Conservation (phyloP, 2,113 vertebrate genomes). For the Galeopterus variegatus region DNA sequence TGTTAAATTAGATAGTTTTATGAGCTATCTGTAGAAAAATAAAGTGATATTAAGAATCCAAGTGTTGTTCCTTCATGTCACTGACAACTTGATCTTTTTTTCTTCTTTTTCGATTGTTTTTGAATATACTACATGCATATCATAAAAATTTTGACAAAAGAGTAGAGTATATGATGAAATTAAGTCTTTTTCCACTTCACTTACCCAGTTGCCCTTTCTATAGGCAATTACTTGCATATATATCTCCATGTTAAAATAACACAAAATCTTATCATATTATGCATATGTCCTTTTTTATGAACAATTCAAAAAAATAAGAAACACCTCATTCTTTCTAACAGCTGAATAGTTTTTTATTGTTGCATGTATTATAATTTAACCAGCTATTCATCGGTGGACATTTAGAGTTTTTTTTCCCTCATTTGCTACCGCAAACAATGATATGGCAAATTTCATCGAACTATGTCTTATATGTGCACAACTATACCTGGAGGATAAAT, state of each 20-base stretch:
- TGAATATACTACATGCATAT: not conserved
- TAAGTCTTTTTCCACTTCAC: not conserved
- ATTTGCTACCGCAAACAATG: constrained; percentile 22
- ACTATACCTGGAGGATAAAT: not conserved
- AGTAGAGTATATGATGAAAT: not conserved
- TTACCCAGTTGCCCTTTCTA: constrained; percentile 1
- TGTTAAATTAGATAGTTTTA: constrained; percentile 63
- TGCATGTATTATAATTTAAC: not conserved
- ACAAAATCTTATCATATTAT: constrained; percentile 7
- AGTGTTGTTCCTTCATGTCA: not conserved
- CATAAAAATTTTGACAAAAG: constrained; percentile 1
- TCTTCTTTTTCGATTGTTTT: constrained; percentile 9
- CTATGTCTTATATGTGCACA: not conserved
- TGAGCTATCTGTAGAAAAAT: constrained; percentile 55
- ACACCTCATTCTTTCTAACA: not conserved
- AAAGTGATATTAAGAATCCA: constrained; percentile 37
- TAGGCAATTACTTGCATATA: not conserved
- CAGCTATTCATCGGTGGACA: not conserved
- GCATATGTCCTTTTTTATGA: constrained; percentile 8
- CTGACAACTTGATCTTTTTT: constrained; percentile 45
- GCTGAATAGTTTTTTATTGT: not conserved
- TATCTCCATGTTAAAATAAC: constrained; percentile 28
- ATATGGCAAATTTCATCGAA: not conserved
- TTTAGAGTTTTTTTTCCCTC: not conserved
- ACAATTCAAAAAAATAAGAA: not conserved